These are phyloP conservation scores for Camponotus vicinus DNA, from an alignment of 1,140 invertebrate genomes.

Conservation along the genomic window DNA sequence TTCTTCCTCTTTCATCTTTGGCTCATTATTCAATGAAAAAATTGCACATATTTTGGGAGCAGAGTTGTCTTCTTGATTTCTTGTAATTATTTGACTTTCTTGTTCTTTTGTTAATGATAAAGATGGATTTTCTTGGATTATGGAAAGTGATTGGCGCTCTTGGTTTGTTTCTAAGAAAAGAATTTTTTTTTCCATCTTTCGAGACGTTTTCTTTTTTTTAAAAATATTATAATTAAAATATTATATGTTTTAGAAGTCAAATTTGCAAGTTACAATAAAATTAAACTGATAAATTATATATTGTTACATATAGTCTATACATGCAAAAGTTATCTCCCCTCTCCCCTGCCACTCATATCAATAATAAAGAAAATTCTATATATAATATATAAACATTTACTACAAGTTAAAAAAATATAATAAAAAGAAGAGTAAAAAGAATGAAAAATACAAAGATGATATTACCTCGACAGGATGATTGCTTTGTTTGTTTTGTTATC, in stretches of 20 bases:
- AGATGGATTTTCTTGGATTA: conserved; percentile 30
- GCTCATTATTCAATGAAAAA: conserved; percentile 40
- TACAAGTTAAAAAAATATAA: neutral
- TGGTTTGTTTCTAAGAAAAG: neutral
- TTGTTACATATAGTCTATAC: too few species aligned
- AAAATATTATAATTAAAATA: neutral
- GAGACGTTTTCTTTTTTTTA: neutral
- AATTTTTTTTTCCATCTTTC: neutral
- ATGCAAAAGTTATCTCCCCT: too few species aligned
- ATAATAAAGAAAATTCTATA: neutral
- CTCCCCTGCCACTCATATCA: too few species aligned
- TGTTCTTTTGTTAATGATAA: neutral
- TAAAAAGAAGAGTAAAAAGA: neutral
- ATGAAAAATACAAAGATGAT: neutral
- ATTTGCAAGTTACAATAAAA: neutral
- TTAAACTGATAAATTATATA: neutral
- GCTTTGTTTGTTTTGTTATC: neutral
- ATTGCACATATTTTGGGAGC: conserved; percentile 40
- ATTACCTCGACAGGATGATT: conserved; percentile 19
- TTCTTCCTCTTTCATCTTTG: neutral
- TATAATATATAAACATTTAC: neutral
- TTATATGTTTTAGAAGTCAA: neutral
- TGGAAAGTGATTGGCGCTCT: neutral
- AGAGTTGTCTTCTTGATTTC: conserved; percentile 15
- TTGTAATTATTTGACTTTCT: neutral